Base-by-base conservation (phyloP, 2,888 invertebrate genomes). In the Trichopria drosophilae region DNA sequence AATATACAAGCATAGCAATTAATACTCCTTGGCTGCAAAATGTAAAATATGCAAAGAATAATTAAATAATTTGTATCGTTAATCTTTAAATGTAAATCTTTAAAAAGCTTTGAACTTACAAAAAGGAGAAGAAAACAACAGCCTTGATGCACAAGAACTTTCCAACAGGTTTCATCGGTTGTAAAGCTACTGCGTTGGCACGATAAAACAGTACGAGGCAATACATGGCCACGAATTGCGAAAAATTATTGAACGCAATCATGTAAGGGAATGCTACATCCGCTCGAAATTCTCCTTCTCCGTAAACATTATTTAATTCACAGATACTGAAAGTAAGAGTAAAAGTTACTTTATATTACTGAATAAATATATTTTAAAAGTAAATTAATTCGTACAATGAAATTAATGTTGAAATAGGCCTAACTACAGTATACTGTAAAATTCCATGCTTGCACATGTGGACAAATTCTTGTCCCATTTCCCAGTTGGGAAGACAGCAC, bases 91-190 rank as follows among this genome's bases (percentile, higher is more conserved):
- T n/a, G n/a, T n/a, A n/a, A n/a, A n/a, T n/a, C n/a, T n/a, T n/a
- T 7, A 34, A 19, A 24, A 40, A 29, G 10, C 20, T 10, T n/a
- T 2, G 32, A 34, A 84, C 92, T 88, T 84, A 96, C 96, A 96
- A 96, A 78, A 97, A 97, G 36, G 96, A 96, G 75, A 96, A 93
- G 80, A 97, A 97, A 18, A 97, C 94, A 45, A 97, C 95, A 60
- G 94, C 93, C 79, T 97, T 97, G 63, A 97, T 95, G 76, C 96
- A 96, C 43, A 97, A 80, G 78, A 97, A 96, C 77, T 97, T 97
- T 36, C 93, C 90, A 59, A 97, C 82, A 1, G 97, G 97, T 69
- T 87, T 88, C 89, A 97, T 93, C 4, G 95, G 94, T 63, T 84
- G 84, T 36, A 97, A 77, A 74, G 94, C 93, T 46, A 87, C 84